Conservation (phyloP, 2,888 invertebrate species). For the Limulus polyphemus region DNA sequence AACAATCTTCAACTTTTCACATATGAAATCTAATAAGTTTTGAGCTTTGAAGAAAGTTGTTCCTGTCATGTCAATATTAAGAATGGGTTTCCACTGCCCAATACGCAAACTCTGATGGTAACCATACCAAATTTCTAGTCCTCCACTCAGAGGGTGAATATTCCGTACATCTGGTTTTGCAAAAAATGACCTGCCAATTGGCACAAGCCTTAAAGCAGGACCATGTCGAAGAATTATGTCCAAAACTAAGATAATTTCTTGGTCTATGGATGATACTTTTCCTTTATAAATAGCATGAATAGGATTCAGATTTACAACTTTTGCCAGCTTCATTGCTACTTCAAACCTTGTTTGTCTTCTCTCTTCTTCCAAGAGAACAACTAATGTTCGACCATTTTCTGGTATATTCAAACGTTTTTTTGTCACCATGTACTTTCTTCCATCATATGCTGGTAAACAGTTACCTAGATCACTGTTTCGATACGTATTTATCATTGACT, state of each 20-base stretch:
- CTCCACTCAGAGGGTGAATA: conserved; percentile 3
- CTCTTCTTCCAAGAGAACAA: conserved; percentile 4
- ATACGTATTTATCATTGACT: conserved; percentile 36
- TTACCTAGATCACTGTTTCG: conserved; percentile 15
- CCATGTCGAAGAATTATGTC: conserved; percentile 20
- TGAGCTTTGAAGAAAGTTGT: conserved; percentile 17
- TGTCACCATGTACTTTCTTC: conserved; percentile 44
- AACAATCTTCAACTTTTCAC: neutral
- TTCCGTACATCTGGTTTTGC: neutral
- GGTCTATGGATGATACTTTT: conserved; percentile 3
- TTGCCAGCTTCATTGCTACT: conserved; percentile 4
- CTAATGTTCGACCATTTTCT: conserved; percentile 5
- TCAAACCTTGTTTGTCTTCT: conserved; percentile 9
- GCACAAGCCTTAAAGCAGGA: conserved; percentile 12
- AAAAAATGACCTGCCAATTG: conserved; percentile 20
- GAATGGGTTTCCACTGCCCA: conserved; percentile 20
- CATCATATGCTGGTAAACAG: conserved; percentile 43
- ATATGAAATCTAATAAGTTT: conserved; percentile 13
- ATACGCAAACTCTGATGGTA: conserved; percentile 21
- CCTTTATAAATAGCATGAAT: conserved; percentile 13
- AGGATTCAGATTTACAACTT: conserved; percentile 17
- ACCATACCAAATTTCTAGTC: conserved; percentile 24
- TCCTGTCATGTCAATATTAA: conserved; percentile 20
- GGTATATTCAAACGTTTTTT: conserved; percentile 37
- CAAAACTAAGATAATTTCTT: conserved; percentile 20